phyloP scores from a whole-genome alignment of 1,140 invertebrate genomes.

The Chironomus striatipennis region DNA sequence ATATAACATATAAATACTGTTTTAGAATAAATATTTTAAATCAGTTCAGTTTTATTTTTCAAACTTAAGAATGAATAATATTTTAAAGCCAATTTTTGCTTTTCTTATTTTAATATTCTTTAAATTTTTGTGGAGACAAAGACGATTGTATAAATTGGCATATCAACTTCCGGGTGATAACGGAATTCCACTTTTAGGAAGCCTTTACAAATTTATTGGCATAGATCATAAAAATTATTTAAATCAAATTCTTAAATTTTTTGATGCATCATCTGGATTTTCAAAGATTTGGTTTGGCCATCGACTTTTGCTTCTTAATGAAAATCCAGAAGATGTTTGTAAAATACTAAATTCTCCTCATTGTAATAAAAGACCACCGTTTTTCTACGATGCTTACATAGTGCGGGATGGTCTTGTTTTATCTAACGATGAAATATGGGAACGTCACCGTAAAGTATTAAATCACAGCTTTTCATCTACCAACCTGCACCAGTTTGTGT shows the following conservation, averaged over 20 bases:
- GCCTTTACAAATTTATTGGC: not conserved
- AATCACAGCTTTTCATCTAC: not conserved
- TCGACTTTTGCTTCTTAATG: not conserved
- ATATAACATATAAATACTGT: too few relatives aligned
- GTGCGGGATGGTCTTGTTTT: not conserved
- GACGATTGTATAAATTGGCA: not conserved
- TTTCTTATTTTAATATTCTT: too few relatives aligned
- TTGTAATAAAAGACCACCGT: not conserved
- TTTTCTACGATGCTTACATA: not conserved
- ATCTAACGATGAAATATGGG: not conserved
- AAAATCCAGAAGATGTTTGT: not conserved
- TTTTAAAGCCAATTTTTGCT: too few relatives aligned
- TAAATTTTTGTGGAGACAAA: too few relatives aligned
- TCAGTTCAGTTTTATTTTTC: too few relatives aligned
- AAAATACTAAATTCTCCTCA: not conserved
- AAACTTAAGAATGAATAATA: too few relatives aligned
- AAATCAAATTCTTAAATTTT: not conserved
- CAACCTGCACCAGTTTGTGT: not conserved
- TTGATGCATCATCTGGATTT: not conserved
- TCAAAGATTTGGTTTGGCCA: not conserved
- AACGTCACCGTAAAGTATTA: conserved; percentile 6
- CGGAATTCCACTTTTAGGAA: not conserved
- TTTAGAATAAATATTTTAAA: too few relatives aligned
- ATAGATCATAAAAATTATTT: not conserved
- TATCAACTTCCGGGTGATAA: not conserved